A percentile compares a stretch with the other conserved stretches of the same genome.
Evolutionary conservation across 2,113 vertebrate genomes (phyloP).

Genomic region (Uropsilus gracilis): DNA sequence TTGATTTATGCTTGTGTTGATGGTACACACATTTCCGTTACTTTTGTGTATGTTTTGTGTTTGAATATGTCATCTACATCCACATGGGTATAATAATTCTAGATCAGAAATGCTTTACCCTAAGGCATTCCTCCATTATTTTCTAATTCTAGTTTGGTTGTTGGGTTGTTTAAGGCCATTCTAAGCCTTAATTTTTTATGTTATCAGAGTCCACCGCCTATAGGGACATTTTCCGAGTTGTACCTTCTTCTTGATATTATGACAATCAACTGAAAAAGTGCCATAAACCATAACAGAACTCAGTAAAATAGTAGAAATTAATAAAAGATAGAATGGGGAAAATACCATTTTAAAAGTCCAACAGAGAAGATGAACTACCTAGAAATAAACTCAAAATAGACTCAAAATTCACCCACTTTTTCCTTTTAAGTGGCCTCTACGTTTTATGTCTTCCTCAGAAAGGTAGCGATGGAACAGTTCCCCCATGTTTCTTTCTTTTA

Average conservation of each 20-base stretch:
- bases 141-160: background rate
- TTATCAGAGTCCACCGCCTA: background rate
- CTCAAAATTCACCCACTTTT: background rate
- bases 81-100: no score
- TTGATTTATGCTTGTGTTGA: background rate
- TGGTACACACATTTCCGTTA: background rate
- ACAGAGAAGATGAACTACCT: background rate
- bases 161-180: background rate
- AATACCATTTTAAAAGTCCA: background rate
- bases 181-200: background rate
- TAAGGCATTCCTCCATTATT: no score
- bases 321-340: background rate
- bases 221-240: background rate
- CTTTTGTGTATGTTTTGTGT: no score
- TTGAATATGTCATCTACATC: no score
- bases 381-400: background rate
- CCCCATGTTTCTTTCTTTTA: background rate
- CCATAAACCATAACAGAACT: background rate
- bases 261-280: background rate
- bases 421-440: background rate
- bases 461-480: no score
- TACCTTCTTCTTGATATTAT: background rate
- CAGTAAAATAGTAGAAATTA: background rate
- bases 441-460: background rate
- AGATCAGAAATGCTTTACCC: no score